phyloP scores from a whole-genome alignment of 2,888 invertebrate genomes.

The Cabera pusaria region DNA sequence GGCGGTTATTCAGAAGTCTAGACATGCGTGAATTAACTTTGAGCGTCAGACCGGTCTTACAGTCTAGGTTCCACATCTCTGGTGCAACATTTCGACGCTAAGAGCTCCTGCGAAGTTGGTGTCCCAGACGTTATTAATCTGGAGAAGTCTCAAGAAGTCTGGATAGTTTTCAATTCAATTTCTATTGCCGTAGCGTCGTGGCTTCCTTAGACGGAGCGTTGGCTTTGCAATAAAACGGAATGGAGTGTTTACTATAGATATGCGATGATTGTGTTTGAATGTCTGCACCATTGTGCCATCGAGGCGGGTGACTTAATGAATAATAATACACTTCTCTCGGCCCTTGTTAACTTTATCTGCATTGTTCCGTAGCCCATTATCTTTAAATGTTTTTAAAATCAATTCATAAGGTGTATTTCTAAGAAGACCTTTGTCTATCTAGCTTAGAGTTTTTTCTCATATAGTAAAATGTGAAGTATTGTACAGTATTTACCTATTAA shows the following conservation, averaged over 20 bases:
- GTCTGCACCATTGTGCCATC: constrained; percentile 36
- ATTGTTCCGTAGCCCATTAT: constrained; percentile 10
- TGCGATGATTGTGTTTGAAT: constrained; percentile 30
- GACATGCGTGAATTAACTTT: constrained; percentile 52
- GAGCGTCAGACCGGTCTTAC: constrained; percentile 14
- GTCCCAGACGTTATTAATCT: constrained; percentile 15
- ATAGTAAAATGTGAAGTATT: too few relatives aligned
- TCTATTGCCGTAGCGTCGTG: constrained; percentile 22
- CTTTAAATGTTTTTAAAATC: constrained; percentile 13
- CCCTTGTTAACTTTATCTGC: constrained; percentile 23
- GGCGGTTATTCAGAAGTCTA: constrained; percentile 45
- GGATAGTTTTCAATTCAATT: constrained; percentile 38
- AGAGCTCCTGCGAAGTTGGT: constrained; percentile 10
- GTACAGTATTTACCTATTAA: too few relatives aligned
- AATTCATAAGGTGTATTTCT: constrained; percentile 4
- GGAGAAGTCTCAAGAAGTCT: too few relatives aligned
- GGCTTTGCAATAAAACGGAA: constrained; percentile 37
- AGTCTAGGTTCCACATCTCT: constrained; percentile 16
- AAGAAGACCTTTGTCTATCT: constrained; percentile 4
- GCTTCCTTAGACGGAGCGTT: constrained; percentile 24
- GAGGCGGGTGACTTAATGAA: constrained; percentile 35
- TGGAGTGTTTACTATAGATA: constrained; percentile 1
- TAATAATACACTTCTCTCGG: constrained; percentile 35
- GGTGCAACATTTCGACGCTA: constrained; percentile 30
- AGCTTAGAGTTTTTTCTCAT: not conserved